phyloP scores from a whole-genome alignment of 2,113 vertebrate genomes.

The Podocnemis expansa region DNA sequence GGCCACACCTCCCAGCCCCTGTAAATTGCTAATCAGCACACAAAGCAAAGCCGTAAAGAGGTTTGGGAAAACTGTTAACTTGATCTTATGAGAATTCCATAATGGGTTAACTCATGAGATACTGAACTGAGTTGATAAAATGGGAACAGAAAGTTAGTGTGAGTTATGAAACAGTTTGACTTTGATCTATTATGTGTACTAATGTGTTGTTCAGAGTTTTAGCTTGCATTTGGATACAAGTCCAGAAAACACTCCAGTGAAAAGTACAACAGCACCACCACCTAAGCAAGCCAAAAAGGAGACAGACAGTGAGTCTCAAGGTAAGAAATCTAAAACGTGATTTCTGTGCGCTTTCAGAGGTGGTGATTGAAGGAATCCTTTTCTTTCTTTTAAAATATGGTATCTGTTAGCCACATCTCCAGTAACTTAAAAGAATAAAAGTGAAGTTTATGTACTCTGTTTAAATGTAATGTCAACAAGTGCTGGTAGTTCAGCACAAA shows the following conservation, averaged over 20 bases:
- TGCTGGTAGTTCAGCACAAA: background rate
- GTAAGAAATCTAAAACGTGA: constrained; percentile 67
- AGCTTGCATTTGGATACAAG: constrained; percentile 73
- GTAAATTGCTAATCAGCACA: background rate
- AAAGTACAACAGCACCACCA: constrained; percentile 51
- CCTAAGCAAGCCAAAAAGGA: constrained; percentile 70
- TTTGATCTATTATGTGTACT: background rate
- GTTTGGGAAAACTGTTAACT: background rate
- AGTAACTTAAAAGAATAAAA: background rate
- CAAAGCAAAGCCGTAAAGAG: background rate
- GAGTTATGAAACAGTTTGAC: background rate
- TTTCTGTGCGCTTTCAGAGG: constrained; percentile 11
- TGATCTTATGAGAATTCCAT: background rate
- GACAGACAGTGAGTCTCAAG: constrained; percentile 74
- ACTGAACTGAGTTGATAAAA: background rate
- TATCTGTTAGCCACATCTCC: background rate
- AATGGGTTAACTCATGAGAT: background rate
- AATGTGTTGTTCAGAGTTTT: constrained; percentile 70
- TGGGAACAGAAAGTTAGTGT: background rate
- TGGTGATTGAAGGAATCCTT: background rate
- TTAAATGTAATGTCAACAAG: background rate
- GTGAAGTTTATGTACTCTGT: background rate
- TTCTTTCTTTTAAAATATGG: background rate
- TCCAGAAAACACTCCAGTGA: constrained; percentile 73
- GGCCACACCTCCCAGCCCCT: too few species aligned